phyloP scores from a whole-genome alignment of 2,888 invertebrate species.

The Eupeodes luniger region DNA sequence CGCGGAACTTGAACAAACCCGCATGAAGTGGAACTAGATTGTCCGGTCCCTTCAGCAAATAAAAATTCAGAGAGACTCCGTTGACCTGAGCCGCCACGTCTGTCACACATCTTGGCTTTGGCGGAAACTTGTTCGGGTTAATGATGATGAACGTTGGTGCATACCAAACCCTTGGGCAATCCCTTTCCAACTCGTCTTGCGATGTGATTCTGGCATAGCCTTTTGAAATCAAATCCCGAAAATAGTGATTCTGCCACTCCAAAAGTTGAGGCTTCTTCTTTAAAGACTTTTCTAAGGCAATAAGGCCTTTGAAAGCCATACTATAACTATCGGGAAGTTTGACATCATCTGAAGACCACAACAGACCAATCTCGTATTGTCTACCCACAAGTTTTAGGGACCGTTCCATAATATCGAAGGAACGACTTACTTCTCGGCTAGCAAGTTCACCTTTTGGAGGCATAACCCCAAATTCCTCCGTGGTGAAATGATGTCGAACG shows the following conservation, averaged over 20 bases:
- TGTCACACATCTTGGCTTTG: conserved; percentile 57
- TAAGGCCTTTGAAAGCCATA: no score
- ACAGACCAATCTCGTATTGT: neutral
- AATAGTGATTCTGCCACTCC: no score
- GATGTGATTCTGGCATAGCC: conserved; percentile 62
- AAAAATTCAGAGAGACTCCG: conserved; percentile 54
- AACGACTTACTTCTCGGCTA: conserved; percentile 18
- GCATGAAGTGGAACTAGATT: conserved; percentile 49
- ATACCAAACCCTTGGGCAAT: conserved; percentile 76
- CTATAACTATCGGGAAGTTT: neutral
- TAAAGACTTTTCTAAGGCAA: no score
- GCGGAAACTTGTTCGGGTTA: conserved; percentile 54
- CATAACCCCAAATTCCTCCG: conserved; percentile 35
- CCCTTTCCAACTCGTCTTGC: conserved; percentile 35
- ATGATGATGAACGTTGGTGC: conserved; percentile 74
- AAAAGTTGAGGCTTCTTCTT: no score
- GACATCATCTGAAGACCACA: conserved; percentile 10
- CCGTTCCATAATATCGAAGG: conserved; percentile 21
- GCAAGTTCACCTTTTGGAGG: conserved; percentile 20
- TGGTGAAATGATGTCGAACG: neutral
- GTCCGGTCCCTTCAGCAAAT: conserved; percentile 67
- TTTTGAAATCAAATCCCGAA: conserved; percentile 1
- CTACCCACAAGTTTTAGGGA: conserved; percentile 2
- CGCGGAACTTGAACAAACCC: conserved; percentile 65
- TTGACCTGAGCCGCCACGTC: conserved; percentile 62